Base-by-base conservation (phyloP, 2,888 invertebrate genomes). In the Tetragnatha montana region DNA sequence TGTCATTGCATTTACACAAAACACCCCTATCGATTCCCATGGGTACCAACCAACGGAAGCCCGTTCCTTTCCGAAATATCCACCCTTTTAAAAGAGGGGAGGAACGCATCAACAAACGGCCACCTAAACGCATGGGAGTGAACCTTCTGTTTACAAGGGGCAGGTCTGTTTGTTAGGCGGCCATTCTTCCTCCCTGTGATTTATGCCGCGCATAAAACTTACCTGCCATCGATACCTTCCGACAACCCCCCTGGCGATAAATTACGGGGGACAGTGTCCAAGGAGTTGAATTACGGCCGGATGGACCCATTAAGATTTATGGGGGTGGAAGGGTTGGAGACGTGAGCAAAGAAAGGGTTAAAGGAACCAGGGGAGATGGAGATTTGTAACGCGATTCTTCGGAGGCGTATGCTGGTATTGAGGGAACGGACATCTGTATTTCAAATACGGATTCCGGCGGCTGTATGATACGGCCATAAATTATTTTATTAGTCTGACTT, bases 121-220 rank as follows among this genome's bases (percentile, higher is more conserved):
- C 49, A 71, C 86, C 74, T 73, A 80, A 86, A 86, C 80, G 86
- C 86, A 86, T 86, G 35, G 86, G 86, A 86, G 86, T 86, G 86
- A 86, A 35, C 86, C 80, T 14, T 73, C 47, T 86, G 86, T 86
- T 86, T 86, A 86, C 86, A 86, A 86, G 86, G 73, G 86, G 86
- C 73, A 73, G 76, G 50, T 79, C 71, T 71, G 85, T 85, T 85
- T 85, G 85, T 85, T 85, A 81, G 60, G 47, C 17, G 21, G 14
- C 83, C 68, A 73, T 81, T 81, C 73, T 73, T 50, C 70, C 50
- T 14, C 0, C 35, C n/a, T 35, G n/a, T 86, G 86, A 86, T 86
- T 86, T 86, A 86, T 86, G 86, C 22, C 19, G 86, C 73, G 74
- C 80, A 86, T 80, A 80, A 86, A 80, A 80, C 86, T 86, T 86